Evolutionary conservation across 2,888 invertebrate species (phyloP), one percentile per base, ranked within the genome.

Genomic region (Amblyteles armatorius): DNA sequence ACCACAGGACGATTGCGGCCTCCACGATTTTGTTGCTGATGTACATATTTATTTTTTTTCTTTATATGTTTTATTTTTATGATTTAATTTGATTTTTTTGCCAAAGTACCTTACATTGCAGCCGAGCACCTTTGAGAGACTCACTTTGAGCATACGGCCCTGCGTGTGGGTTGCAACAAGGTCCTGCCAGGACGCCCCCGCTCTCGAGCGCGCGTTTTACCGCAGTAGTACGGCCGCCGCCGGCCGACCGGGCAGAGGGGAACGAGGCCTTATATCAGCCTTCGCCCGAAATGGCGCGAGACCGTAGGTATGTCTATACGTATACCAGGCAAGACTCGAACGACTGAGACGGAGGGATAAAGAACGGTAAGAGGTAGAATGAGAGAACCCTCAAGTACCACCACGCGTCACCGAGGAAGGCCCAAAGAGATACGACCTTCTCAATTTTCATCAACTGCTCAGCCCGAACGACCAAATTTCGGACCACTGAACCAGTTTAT

Each of bases 151-250:
- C 80, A 82, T 91, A 91, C 92, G 89, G 91, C 88, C 90, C 91
- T 90, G 91, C 74, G 91, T 91, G 92, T 92, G 91, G 92, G 92
- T 87, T 87, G 92, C 88, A 91, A 90, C 92, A 92, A 92, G 92
- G 92, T 90, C 91, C 91, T 91, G 90, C 87, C 89, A 89, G 87
- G 88, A 91, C 92, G 92, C 92, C 92, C 91, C 91, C 92, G 90
- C 90, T 87, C 82, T 87, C 68, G 52, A 63, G 52, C 71, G 55
- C 67, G 67, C 40, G 57, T 44, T 67, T 48, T 52, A 73, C 16
- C 55, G 50, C 71, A 88, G 87, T 86, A 83, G 79, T 86, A 40
- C 68, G 29, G 77, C 36, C 50, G 65, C 50, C 76, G 77, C 81
- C 81, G 73, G 79, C 57, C 68, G 63, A 71, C 69, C 77, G 83